A percentile compares a stretch with the other conserved stretches of the same genome.
These are phyloP conservation scores for Holothuria scabra DNA, from an alignment of 53 echinoderm and acorn worm species.

Conservation along the genomic window DNA sequence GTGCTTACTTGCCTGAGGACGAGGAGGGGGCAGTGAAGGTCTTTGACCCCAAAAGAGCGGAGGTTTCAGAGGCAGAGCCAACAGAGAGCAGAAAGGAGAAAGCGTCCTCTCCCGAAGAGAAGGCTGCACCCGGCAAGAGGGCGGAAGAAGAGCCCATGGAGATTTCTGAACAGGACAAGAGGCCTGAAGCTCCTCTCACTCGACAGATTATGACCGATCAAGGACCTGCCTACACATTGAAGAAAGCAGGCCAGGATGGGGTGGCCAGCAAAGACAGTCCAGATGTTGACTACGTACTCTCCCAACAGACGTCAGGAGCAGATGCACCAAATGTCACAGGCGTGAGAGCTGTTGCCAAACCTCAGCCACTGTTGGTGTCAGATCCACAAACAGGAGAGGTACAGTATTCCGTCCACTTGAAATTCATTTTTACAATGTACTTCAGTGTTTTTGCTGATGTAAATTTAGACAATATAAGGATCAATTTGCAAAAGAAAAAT, in stretches of 20 bases:
- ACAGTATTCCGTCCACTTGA: no score
- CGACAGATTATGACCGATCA: constrained; percentile 76
- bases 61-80: constrained; percentile 27
- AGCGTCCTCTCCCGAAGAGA: constrained; percentile 25
- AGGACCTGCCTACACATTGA: constrained; percentile 85
- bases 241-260: constrained; percentile 55
- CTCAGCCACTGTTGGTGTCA: constrained; percentile 55
- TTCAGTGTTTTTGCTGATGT: no score
- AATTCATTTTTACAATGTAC: no score
- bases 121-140: constrained; percentile 6
- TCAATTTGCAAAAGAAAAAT: no score
- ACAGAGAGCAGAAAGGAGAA: constrained; percentile 45
- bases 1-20: constrained; percentile 59
- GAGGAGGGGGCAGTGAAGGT: constrained; percentile 65
- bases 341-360: constrained; percentile 50
- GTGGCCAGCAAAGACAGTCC: constrained; percentile 51
- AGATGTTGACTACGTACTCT: constrained; percentile 52
- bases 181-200: constrained; percentile 43
- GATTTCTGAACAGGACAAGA: constrained; percentile 21
- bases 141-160: constrained; percentile 15
- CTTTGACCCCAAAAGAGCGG: constrained; percentile 62
- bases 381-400: constrained; percentile 50
- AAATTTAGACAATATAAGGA: no score
- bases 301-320: constrained; percentile 3
- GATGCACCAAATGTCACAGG: constrained; percentile 52